A percentile compares a stretch with the other conserved stretches of the same genome.
These are phyloP conservation scores for Falco rusticolus DNA, from an alignment of 2,797 vertebrate species.

Conservation along the genomic window DNA sequence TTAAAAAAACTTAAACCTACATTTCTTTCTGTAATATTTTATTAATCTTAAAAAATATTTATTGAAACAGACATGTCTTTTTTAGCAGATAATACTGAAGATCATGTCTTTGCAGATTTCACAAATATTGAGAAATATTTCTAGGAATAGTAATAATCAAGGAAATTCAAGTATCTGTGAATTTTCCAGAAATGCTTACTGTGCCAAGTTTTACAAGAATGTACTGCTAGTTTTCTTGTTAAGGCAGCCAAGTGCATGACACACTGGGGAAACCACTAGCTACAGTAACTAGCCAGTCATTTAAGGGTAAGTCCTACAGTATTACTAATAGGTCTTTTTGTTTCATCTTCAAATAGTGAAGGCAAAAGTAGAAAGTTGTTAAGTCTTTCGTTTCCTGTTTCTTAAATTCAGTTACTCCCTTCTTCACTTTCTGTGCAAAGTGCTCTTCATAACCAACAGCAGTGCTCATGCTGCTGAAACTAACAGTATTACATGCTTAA, in stretches of 20 bases:
- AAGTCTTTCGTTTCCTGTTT: neutral
- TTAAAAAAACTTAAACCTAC: neutral
- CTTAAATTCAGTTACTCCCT: neutral
- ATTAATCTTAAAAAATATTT: neutral
- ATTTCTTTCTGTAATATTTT: neutral
- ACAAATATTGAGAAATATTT: conserved; percentile 43
- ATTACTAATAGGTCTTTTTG: neutral
- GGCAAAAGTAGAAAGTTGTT: neutral
- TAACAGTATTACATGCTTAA: neutral
- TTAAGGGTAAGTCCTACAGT: neutral
- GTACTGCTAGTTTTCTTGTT: conserved; percentile 41
- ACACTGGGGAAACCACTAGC: neutral
- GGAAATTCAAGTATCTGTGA: conserved; percentile 38
- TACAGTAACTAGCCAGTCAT: neutral
- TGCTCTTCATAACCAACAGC: neutral
- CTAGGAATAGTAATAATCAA: conserved; percentile 37
- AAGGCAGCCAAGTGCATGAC: neutral
- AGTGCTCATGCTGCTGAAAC: neutral
- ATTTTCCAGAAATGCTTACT: conserved; percentile 47
- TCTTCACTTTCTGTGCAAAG: neutral
- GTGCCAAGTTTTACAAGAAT: conserved; percentile 25
- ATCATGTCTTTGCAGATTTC: conserved; percentile 25
- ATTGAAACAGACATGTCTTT: neutral
- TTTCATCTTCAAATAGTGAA: neutral
- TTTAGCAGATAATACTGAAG: neutral